A percentile compares a stretch with the other conserved stretches of the same genome.
These are phyloP conservation scores for Paracanthobrama guichenoti DNA, from an alignment of 2,113 vertebrate species.

Conservation along the genomic window DNA sequence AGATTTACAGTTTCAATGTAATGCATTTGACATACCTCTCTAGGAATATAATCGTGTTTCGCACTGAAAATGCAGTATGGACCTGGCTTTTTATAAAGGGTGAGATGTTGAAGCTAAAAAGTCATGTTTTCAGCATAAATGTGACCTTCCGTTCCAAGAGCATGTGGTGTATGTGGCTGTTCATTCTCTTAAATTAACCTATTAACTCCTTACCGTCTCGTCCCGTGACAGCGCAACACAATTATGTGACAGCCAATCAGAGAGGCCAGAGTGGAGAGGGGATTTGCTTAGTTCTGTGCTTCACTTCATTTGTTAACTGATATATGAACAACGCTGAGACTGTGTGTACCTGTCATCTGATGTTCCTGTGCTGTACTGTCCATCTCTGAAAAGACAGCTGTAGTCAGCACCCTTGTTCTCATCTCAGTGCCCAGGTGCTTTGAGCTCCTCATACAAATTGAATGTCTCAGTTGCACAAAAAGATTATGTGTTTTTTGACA, in stretches of 20 bases:
- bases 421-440: background rate
- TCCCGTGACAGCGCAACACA: slow-evolving; percentile 48
- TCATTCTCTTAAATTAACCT: slow-evolving; percentile 56
- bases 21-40: background rate
- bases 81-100: background rate
- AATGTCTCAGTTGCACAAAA: background rate
- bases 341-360: slow-evolving; percentile 21
- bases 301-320: slow-evolving; percentile 2
- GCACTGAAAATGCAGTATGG: slow-evolving; percentile 3
- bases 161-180: slow-evolving; percentile 51
- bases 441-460: background rate
- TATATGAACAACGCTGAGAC: slow-evolving; percentile 18
- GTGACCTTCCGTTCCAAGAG: slow-evolving; percentile 28
- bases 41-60: slow-evolving; percentile 12
- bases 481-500: background rate
- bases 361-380: background rate
- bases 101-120: slow-evolving; percentile 9
- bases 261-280: background rate
- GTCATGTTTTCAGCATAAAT: slow-evolving; percentile 31
- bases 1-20: slow-evolving; percentile 2
- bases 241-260: slow-evolving; percentile 36
- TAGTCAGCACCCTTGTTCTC: background rate
- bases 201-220: slow-evolving; percentile 51
- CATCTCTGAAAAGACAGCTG: background rate
- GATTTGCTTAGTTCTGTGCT: slow-evolving; percentile 13